Conservation (phyloP, 2,888 invertebrate genomes). For the Drosophila demipolita region DNA sequence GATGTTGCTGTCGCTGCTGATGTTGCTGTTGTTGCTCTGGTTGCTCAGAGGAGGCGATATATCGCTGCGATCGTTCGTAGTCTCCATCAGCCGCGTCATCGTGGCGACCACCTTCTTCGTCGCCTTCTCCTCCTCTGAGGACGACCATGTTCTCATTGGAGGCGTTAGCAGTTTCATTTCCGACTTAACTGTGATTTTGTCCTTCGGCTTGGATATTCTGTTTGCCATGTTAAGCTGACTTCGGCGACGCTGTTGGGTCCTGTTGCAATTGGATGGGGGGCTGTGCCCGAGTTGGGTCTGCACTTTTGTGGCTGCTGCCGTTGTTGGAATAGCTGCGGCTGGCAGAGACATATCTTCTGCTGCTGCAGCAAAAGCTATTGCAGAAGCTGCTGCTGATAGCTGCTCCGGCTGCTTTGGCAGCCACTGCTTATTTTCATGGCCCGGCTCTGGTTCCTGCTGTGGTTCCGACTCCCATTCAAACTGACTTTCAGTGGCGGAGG, state of each 20-base stretch:
- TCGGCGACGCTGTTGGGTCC: no score
- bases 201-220: background rate
- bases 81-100: background rate
- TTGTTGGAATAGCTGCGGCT: constrained; percentile 6
- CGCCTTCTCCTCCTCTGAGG: background rate
- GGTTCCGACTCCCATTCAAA: background rate
- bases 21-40: background rate
- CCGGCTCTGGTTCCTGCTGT: background rate
- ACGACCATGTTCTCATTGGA: background rate
- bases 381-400: background rate
- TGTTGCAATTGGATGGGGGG: background rate
- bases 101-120: background rate
- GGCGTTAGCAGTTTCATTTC: background rate
- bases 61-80: background rate
- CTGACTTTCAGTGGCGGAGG: background rate
- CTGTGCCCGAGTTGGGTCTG: background rate
- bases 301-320: background rate
- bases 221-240: no score
- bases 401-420: background rate
- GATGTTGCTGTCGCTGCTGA: constrained; percentile 18
- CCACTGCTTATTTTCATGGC: background rate
- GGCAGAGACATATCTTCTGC: background rate
- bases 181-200: background rate
- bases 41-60: background rate
- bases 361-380: background rate